Conservation (phyloP, 23 tunicate species). For the Diplosoma virens region DNA sequence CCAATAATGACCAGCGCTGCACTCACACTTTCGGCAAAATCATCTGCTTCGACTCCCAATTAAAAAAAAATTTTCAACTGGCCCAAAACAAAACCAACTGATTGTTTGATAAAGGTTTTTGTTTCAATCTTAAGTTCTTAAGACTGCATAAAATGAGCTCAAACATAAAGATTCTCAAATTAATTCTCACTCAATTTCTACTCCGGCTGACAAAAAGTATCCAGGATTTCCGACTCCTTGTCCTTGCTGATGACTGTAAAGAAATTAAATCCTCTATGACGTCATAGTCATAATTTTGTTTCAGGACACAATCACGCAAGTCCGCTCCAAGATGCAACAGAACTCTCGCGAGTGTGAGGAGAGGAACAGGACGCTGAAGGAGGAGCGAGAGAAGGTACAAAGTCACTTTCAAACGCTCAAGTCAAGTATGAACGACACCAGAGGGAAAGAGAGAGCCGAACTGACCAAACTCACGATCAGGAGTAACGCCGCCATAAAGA, state of each 20-base stretch:
- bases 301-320: conserved; percentile 73
- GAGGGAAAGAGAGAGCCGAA: conserved; percentile 61
- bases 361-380: conserved; percentile 52
- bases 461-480: conserved; percentile 65
- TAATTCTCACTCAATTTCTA: too few relatives aligned
- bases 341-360: conserved; percentile 92
- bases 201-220: too few relatives aligned
- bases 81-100: too few relatives aligned
- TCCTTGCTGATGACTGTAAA: neutral
- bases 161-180: too few relatives aligned
- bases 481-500: conserved; percentile 82
- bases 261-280: too few relatives aligned
- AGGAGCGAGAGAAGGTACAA: conserved; percentile 75
- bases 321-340: conserved; percentile 84
- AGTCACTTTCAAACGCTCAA: conserved; percentile 83
- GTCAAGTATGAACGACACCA: conserved; percentile 61
- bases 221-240: too few relatives aligned
- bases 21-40: too few relatives aligned
- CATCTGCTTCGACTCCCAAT: too few relatives aligned
- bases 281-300: neutral
- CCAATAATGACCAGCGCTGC: neutral
- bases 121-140: too few relatives aligned
- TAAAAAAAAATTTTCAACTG: too few relatives aligned
- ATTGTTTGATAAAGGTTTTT: too few relatives aligned
- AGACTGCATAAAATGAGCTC: too few relatives aligned